These are phyloP conservation scores for Alosa alosa DNA, from an alignment of 2,113 vertebrate genomes.

Conservation along the genomic window DNA sequence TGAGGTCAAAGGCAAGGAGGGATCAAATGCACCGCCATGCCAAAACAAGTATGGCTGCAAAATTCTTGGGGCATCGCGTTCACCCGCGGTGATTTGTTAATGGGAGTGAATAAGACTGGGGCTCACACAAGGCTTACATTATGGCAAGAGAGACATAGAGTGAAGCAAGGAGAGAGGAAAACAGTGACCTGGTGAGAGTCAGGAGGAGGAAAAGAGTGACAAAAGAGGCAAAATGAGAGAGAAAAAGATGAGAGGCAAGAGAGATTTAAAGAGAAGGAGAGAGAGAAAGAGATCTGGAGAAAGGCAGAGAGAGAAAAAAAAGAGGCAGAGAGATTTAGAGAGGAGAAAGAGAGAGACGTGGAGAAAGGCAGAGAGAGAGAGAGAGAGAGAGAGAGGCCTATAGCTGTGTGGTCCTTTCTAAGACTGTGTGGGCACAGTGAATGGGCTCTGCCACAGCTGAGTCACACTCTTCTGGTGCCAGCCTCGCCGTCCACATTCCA, in stretches of 20 bases:
- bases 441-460: conserved; percentile 57
- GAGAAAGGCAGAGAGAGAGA: background rate
- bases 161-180: background rate
- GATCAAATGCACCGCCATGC: conserved; percentile 69
- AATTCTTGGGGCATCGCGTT: conserved; percentile 75
- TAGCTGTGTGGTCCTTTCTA: conserved; percentile 30
- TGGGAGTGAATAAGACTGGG: conserved; percentile 66
- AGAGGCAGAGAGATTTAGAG: background rate
- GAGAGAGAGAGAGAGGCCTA: background rate
- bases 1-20: conserved; percentile 40
- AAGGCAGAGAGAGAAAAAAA: background rate
- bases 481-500: conserved; percentile 65
- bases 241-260: background rate
- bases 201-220: background rate
- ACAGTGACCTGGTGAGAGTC: background rate
- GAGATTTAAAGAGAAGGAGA: background rate
- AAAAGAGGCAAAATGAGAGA: background rate
- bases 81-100: conserved; percentile 65
- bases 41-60: conserved; percentile 76
- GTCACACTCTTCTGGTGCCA: conserved; percentile 67
- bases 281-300: background rate
- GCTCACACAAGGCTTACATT: conserved; percentile 59
- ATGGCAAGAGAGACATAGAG: conserved; percentile 29
- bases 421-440: conserved; percentile 45
- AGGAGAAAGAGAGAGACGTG: background rate